Evolutionary conservation across 30 jellyfish, hydroid and myxozoan species (phyloP).

Genomic region (Pseudorhiza aurosa): DNA sequence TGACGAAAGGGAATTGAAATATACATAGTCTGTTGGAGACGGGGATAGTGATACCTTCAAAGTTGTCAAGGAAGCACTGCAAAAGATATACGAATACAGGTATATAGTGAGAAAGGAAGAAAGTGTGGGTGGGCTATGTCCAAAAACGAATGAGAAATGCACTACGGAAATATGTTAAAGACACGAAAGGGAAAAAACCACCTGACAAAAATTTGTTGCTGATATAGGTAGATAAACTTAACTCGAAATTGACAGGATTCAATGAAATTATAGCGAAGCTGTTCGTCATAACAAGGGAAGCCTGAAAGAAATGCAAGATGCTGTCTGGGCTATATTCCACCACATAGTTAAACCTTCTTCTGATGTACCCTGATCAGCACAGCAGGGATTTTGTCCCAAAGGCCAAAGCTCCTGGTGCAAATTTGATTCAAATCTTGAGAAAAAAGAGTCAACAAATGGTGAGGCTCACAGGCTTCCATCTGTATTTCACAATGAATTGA

Average conservation of each 20-base stretch:
- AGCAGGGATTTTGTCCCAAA: constrained; percentile 39
- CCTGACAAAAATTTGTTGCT: constrained; percentile 33
- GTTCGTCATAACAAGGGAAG: constrained; percentile 2
- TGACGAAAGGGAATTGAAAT: not conserved
- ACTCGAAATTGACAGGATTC: not conserved
- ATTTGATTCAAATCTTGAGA: constrained; percentile 17
- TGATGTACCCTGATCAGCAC: not conserved
- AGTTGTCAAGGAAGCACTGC: constrained; percentile 2
- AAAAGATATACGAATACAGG: constrained; percentile 1
- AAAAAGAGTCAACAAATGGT: constrained; percentile 4
- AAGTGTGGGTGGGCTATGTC: constrained; percentile 30
- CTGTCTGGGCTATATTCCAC: constrained; percentile 7
- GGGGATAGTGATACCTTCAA: constrained; percentile 9
- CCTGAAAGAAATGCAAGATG: not conserved
- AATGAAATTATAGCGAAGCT: constrained; percentile 30
- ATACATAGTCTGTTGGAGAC: constrained; percentile 5
- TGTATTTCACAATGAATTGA: not conserved
- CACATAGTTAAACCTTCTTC: not conserved
- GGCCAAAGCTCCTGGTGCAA: constrained; percentile 56
- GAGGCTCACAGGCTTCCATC: constrained; percentile 13
- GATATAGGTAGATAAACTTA: constrained; percentile 37
- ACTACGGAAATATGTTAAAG: not conserved
- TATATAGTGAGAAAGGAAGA: constrained; percentile 6
- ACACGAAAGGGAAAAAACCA: constrained; percentile 22
- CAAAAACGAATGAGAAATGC: constrained; percentile 41